phyloP scores from a whole-genome alignment of 2,888 invertebrate species.

The Teleiodes luculella region DNA sequence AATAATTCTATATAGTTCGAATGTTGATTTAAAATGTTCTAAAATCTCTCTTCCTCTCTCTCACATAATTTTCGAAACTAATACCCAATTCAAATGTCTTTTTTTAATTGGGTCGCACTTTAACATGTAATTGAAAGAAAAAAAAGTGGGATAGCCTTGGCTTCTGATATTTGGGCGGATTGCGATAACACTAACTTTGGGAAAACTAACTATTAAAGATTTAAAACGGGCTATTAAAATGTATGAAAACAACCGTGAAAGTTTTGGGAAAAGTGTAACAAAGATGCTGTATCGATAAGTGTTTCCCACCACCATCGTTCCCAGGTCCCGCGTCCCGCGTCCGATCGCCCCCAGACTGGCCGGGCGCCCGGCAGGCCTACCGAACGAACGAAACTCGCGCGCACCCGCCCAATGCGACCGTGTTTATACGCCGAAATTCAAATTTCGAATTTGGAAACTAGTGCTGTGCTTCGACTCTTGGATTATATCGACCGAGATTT shows the following conservation, averaged over 20 bases:
- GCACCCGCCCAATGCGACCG: conserved; percentile 54
- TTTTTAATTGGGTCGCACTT: background rate
- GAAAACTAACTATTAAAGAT: too few relatives aligned
- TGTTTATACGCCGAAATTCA: conserved; percentile 53
- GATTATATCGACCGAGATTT: conserved; percentile 35
- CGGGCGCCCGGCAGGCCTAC: conserved; percentile 70
- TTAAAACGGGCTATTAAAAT: too few relatives aligned
- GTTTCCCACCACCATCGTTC: conserved; percentile 42
- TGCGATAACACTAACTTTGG: too few relatives aligned
- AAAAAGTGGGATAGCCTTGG: too few relatives aligned
- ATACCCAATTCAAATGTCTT: background rate
- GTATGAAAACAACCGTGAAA: too few relatives aligned
- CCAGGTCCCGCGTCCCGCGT: conserved; percentile 35
- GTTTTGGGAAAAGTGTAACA: background rate
- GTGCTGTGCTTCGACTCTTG: conserved; percentile 45
- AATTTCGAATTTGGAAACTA: conserved; percentile 27
- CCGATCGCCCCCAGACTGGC: conserved; percentile 46
- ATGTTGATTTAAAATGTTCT: background rate
- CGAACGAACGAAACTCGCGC: conserved; percentile 72
- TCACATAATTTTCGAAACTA: background rate
- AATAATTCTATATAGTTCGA: background rate
- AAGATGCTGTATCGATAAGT: background rate
- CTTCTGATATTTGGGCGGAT: too few relatives aligned
- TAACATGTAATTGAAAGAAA: too few relatives aligned
- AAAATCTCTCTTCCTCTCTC: background rate